Base-by-base conservation (phyloP, 2,888 invertebrate genomes). In the Bellardia pandia region DNA sequence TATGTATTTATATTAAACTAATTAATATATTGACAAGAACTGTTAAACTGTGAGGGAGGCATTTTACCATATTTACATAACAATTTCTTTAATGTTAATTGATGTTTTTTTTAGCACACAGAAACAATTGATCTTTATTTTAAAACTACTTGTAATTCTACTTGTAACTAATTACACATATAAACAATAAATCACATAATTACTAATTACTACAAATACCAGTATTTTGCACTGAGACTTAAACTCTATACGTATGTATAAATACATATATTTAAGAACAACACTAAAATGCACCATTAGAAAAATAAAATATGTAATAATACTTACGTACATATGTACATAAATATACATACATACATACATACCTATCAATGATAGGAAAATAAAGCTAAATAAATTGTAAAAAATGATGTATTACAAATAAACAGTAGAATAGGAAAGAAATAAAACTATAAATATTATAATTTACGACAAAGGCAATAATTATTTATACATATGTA, bases 31-130 rank as follows among this genome's bases (percentile, higher is more conserved):
- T 45, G 64, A 66, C 30, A 69, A 51, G 51, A 69, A 69, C n/a
- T 69, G 14, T 51, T 69, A 14, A 51, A 69, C 48, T 51, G 8
- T 51, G 68, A 51, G 68, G 68, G 68, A 51, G 68, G 68, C 48
- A 51, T 33, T 51, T 5, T 60, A 14, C 0, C 14, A 14, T 60
- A 60, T 14, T 7, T 60, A 2, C 6, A 23, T 9, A 23, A 3
- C 37, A 37, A 37, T 37, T 37, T 6, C 37, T 37, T 37, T 37
- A 3, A 37, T 37, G 37, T 37, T 37, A 5, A 3, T 37, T 37
- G 5, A 37, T 37, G 37, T 37, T 37, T 37, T 23, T 23, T 53
- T 53, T 16, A 53, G 16, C 16, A 13, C 11, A 13, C 58, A 30
- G 30, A 58, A 58, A 58, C 11, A 58, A 8, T 37, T 58, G 30